Base-by-base conservation (phyloP, 2,888 invertebrate genomes). In the Parelbella ahira region DNA sequence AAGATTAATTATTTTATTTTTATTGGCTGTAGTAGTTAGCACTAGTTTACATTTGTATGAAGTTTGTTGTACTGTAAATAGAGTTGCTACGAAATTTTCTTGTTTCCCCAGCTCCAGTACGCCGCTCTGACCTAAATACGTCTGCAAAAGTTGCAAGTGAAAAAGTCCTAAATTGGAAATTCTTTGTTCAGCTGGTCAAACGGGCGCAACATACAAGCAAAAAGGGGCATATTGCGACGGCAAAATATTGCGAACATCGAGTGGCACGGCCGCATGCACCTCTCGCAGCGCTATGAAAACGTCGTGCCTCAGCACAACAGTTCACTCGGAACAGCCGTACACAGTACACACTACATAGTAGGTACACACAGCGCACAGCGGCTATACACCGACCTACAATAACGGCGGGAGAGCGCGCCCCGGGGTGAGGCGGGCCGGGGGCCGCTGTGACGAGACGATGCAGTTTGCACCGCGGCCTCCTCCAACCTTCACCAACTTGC, bases 391-490 rank as follows among this genome's bases (percentile, higher is more conserved):
- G 59, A 49, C 66, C 66, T 74, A 77, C 77, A 81, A 81, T 78
- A 75, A 71, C 65, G 65, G 60, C 67, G 63, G 67, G 69, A 58
- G 72, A 56, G 68, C 55, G 55, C 51, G 46, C 45, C 43, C 20
- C 44, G 49, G 56, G 62, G 60, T 60, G 61, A 60, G 56, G 21
- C 13, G 62, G 59, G 60, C 63, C 63, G 65, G 60, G 62, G 57
- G 58, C 46, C 58, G 62, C 66, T 75, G 81, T 84, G 81, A 84
- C 81, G 80, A 79, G 81, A 83, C 81, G 77, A 77, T 84, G 86
- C 86, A 86, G 83, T 82, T 83, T 83, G 83, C 84, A 80, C 78
- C 83, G 83, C 82, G 77, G 79, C 78, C 81, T 81, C 82, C 82
- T 81, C 78, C 79, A 83, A 82, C 83, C 80, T 82, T 84, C 83